Base-by-base conservation (phyloP, 1,140 invertebrate species). In the Papilio machaon region DNA sequence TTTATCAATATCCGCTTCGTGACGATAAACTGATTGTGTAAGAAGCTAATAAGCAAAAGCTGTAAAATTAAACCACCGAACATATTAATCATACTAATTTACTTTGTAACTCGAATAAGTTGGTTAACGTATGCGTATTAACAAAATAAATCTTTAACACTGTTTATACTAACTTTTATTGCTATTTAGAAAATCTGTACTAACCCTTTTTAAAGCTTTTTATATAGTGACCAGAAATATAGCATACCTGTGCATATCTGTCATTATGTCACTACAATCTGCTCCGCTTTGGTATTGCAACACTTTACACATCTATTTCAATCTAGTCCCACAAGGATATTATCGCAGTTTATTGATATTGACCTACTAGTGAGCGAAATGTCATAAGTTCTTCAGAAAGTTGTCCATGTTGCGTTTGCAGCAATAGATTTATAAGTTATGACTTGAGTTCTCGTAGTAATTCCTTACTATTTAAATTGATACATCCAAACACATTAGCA, bases 1-100 rank as follows among this genome's bases (percentile, higher is more conserved):
- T 75, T 1, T 85, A 81, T 17, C 82, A 82, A 10, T 88, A 86
- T 79, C 83, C 85, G 2, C 77, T 88, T 19, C 35, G 15, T 17
- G 75, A 85, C 23, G 81, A 74, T 0, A 80, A 81, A 43, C 30
- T 84, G 35, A 52, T 84, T 54, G 76, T 73, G 13, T 84, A 82
- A 79, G 47, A 52, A 76, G 13, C 9, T 15, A 46, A 30, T 19
- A 30, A 30, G 64, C 6, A 70, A 35, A 35, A 70, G 2, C 19
- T n/a, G n/a, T 23, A 8, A 74, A 46, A 47, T 2, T 17, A 47
- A 3, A 17, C 73, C 73, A 74, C 43, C 73, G 43, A 74, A 74
- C 73, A 6, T 8, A 74, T 8, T n/a, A 19, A 58, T 10, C n/a
- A 43, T 11, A 74, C 43, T 74, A 74, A 74, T 74, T 74, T 74